Evolutionary conservation across 2,797 vertebrate species (phyloP), one percentile per base, ranked within the genome.

Genomic region (Pangasius macronema): DNA sequence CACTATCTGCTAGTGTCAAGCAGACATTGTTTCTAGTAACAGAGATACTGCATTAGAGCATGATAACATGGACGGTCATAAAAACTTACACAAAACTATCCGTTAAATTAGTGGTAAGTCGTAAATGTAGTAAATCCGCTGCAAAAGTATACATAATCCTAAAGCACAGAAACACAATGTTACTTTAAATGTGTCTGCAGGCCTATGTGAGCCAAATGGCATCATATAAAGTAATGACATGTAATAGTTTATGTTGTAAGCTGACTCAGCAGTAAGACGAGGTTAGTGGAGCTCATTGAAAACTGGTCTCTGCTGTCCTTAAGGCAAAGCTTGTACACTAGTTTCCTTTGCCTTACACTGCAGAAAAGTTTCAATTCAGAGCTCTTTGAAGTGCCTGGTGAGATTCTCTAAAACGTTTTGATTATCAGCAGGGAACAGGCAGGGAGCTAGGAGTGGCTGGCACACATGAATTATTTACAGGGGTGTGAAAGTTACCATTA

Each of bases 251-350:
- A 83, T 75, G 67, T 16, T 89, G 85, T 90, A 90, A 75, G 90
- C 93, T 93, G 91, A 93, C 90, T 92, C 93, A 93, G 92, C 92
- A 90, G 27, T 89, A 90, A 92, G 90, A 57, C 83, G 89, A 88
- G 92, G 88, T 80, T 90, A 53, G 82, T 76, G 88, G 85, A 83
- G 83, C 89, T 90, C 80, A 85, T 88, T 88, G 86, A 92, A 92
- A 90, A 87, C 83, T 72, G 91, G 79, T 86, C 68, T 79, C 59
- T 92, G 90, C 83, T 94, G 82, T 91, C 91, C 18, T 36, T 86
- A 84, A 93, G 88, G 90, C 86, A 88, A 90, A 81, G 76, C 67
- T 90, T 53, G 77, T 83, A 20, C 7, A 39, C 39, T 39, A 9
- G 27, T 57, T 89, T 86, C 76, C 86, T 92, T 85, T 75, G 86